phyloP scores from a whole-genome alignment of 2,113 vertebrate species.

The Tachuris rubrigastra region DNA sequence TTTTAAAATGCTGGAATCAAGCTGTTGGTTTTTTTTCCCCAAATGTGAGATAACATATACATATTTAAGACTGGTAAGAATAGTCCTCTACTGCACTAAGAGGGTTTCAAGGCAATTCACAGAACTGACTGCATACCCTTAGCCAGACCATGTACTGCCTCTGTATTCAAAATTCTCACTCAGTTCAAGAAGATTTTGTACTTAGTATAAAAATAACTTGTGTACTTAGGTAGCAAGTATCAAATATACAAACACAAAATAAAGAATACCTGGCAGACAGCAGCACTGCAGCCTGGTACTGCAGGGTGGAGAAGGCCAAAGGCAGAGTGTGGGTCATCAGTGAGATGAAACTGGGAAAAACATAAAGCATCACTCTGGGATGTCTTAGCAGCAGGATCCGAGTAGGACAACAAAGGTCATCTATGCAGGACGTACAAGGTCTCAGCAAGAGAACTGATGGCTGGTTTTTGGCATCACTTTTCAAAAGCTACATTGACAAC shows the following conservation, averaged over 20 bases:
- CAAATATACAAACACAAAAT: neutral
- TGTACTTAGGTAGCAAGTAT: neutral
- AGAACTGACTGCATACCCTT: neutral
- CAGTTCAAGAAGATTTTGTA: neutral
- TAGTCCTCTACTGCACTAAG: neutral
- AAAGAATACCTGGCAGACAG: neutral
- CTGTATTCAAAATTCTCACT: neutral
- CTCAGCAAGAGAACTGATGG: neutral
- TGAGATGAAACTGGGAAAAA: neutral
- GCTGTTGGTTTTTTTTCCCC: neutral
- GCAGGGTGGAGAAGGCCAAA: neutral
- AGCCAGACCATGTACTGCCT: neutral
- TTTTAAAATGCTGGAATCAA: neutral
- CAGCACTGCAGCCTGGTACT: neutral
- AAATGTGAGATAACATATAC: neutral
- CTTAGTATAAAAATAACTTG: neutral
- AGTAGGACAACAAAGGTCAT: neutral
- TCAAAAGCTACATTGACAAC: neutral
- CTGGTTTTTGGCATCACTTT: neutral
- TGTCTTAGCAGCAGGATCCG: neutral
- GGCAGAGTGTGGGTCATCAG: neutral
- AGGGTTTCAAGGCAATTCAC: neutral
- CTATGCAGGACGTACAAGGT: neutral
- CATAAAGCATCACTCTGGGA: neutral
- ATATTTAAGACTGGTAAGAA: neutral